Evolutionary conservation across 1,140 invertebrate species (phyloP).

Genomic region (Halictus rubicundus): DNA sequence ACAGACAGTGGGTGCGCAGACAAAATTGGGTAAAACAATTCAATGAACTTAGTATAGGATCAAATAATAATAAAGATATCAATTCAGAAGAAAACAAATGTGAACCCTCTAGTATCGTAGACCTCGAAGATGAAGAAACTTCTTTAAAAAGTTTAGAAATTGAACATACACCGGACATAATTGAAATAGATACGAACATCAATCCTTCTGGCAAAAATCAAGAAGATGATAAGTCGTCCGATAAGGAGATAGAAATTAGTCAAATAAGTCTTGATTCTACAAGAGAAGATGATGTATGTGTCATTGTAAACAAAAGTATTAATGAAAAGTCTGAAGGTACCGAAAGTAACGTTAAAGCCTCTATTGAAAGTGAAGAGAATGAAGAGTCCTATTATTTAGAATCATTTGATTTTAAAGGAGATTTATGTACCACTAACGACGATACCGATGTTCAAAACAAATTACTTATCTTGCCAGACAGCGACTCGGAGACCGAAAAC

Average conservation of each 20-base stretch:
- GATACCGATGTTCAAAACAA: slow-evolving; percentile 75
- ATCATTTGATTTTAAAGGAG: slow-evolving; percentile 55
- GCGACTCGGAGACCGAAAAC: slow-evolving; percentile 84
- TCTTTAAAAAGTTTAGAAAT: background rate
- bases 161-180: slow-evolving; percentile 33
- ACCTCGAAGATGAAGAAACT: background rate
- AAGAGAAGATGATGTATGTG: slow-evolving; percentile 73
- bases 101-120: background rate
- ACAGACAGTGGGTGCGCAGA: slow-evolving; percentile 82
- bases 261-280: slow-evolving; percentile 73
- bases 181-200: slow-evolving; percentile 46
- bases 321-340: slow-evolving; percentile 64
- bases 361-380: slow-evolving; percentile 8
- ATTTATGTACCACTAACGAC: slow-evolving; percentile 62
- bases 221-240: slow-evolving; percentile 19
- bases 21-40: slow-evolving; percentile 82
- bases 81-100: slow-evolving; percentile 2
- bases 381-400: slow-evolving; percentile 50
- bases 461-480: slow-evolving; percentile 84
- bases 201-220: slow-evolving; percentile 14
- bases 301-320: slow-evolving; percentile 58
- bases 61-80: slow-evolving; percentile 49
- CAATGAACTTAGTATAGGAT: slow-evolving; percentile 68
- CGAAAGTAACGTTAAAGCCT: slow-evolving; percentile 12
- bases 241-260: slow-evolving; percentile 52